Evolutionary conservation across 2,113 vertebrate genomes (phyloP).

Genomic region (Ochotona curzoniae): DNA sequence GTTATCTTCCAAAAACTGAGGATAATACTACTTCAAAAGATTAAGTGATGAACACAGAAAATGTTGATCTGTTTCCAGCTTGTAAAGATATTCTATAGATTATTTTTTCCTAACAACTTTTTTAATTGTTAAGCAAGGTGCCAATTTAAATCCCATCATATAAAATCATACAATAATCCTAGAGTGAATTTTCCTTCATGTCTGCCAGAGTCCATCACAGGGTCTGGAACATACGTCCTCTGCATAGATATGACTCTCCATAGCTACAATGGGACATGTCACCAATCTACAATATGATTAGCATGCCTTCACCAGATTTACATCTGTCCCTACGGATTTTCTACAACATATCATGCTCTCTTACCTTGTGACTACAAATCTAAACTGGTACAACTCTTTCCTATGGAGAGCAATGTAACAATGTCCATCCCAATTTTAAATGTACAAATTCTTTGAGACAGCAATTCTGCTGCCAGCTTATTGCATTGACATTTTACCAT

Average conservation of each 20-base stretch:
- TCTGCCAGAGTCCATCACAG: neutral
- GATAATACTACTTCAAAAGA: constrained; percentile 33
- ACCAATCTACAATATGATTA: neutral
- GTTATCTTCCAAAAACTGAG: constrained; percentile 42
- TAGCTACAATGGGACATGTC: neutral
- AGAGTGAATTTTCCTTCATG: neutral
- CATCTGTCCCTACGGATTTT: neutral
- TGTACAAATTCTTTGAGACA: constrained; percentile 18
- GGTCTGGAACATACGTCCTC: neutral
- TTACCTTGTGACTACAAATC: neutral
- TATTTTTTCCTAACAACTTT: constrained; percentile 43
- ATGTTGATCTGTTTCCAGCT: constrained; percentile 28
- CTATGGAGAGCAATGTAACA: neutral
- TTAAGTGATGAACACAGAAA: constrained; percentile 31
- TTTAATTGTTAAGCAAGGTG: constrained; percentile 43
- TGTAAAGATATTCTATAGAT: constrained; percentile 25
- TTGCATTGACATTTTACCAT: neutral
- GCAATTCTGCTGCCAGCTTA: constrained; percentile 41
- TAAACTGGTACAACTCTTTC: neutral
- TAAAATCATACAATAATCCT: constrained; percentile 19
- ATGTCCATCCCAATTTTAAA: constrained; percentile 4
- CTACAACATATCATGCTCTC: neutral
- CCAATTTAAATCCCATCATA: constrained; percentile 48
- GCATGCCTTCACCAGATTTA: neutral
- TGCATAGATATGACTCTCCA: neutral